phyloP scores from a whole-genome alignment of 2,888 invertebrate genomes.

The Synanthedon tipuliformis region DNA sequence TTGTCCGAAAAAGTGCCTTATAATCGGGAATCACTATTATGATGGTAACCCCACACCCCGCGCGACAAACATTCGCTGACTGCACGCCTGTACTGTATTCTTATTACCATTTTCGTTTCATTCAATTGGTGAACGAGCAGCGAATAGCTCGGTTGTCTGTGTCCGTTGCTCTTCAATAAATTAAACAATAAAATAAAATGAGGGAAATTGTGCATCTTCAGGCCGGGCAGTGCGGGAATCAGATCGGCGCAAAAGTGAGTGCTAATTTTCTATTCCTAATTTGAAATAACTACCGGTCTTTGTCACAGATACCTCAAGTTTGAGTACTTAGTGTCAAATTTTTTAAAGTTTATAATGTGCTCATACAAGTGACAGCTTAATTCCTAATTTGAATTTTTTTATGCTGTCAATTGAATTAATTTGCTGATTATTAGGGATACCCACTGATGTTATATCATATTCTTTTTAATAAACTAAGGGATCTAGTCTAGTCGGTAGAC shows the following conservation, averaged over 20 bases:
- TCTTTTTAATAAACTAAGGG: too few species aligned
- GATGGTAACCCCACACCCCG: constrained; percentile 44
- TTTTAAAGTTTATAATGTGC: too few species aligned
- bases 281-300: background rate
- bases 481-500: too few species aligned
- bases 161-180: constrained; percentile 12
- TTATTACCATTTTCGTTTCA: constrained; percentile 35
- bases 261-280: background rate
- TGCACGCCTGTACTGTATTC: constrained; percentile 26
- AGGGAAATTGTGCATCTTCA: constrained; percentile 87
- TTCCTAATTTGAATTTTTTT: too few species aligned
- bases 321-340: background rate
- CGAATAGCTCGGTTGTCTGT: constrained; percentile 7
- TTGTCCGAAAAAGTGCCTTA: background rate
- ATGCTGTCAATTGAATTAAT: too few species aligned
- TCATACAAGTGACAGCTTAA: too few species aligned
- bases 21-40: constrained; percentile 14
- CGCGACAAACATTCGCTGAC: constrained; percentile 18
- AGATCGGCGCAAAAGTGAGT: constrained; percentile 77
- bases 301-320: background rate
- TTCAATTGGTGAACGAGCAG: constrained; percentile 32
- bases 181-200: constrained; percentile 63
- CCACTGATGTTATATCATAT: too few species aligned
- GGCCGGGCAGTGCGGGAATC: constrained; percentile 87
- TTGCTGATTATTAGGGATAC: too few species aligned